Evolutionary conservation across 2,113 vertebrate genomes (phyloP).

Genomic region (Pluvianellus socialis): DNA sequence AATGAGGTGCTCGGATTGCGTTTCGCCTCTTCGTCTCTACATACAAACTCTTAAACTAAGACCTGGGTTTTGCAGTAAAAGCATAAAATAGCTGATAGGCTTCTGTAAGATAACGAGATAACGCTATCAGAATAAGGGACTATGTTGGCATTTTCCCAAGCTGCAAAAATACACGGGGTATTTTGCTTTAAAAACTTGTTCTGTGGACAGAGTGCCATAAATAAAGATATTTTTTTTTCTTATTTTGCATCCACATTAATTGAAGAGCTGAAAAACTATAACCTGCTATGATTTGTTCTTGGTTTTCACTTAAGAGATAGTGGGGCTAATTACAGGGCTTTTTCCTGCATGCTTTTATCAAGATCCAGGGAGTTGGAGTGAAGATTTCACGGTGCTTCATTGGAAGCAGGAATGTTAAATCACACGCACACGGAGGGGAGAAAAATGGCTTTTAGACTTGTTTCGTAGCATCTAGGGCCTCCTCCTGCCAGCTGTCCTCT

Average conservation of each 20-base stretch:
- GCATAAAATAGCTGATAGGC: background rate
- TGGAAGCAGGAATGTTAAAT: background rate
- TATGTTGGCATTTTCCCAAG: fast-evolving
- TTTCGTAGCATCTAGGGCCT: background rate
- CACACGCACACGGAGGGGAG: background rate
- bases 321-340: background rate
- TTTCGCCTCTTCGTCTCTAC: background rate
- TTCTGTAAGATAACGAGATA: background rate
- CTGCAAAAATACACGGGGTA: background rate
- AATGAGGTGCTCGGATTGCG: background rate
- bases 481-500: background rate
- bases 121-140: background rate
- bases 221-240: background rate
- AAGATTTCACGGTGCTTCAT: background rate
- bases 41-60: background rate
- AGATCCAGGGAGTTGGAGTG: background rate
- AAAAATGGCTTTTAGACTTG: background rate
- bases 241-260: background rate
- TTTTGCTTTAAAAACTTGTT: background rate
- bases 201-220: background rate
- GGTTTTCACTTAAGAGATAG: background rate
- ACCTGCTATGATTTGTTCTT: background rate
- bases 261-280: background rate
- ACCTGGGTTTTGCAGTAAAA: background rate
- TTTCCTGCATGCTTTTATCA: background rate